phyloP scores from a whole-genome alignment of 2,113 vertebrate genomes.

The Tetraodon nigroviridis region DNA sequence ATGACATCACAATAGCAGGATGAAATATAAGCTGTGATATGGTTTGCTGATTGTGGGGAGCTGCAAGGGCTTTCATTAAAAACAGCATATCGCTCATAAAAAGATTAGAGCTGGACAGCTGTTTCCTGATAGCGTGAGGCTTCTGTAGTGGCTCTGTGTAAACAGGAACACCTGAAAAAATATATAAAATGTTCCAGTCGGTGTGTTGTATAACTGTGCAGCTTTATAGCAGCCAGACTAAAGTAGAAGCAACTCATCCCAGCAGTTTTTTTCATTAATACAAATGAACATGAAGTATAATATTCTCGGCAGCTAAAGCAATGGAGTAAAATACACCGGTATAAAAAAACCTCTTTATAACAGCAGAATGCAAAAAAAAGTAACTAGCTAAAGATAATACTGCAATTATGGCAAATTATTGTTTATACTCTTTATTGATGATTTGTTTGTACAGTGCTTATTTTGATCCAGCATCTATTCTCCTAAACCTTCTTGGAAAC shows the following conservation, averaged over 20 bases:
- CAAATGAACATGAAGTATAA: too few species aligned
- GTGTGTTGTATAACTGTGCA: constrained; percentile 20
- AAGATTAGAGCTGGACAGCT: constrained; percentile 78
- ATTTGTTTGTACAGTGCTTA: too few species aligned
- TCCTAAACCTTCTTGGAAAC: too few species aligned
- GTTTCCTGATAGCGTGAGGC: constrained; percentile 68
- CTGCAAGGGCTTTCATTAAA: constrained; percentile 81
- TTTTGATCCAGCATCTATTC: too few species aligned
- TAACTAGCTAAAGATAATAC: too few species aligned
- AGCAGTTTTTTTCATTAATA: neutral
- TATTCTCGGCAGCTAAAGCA: too few species aligned
- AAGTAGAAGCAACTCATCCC: too few species aligned
- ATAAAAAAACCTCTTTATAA: too few species aligned
- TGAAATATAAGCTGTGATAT: constrained; percentile 81
- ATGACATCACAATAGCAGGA: constrained; percentile 81
- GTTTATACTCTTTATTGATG: too few species aligned
- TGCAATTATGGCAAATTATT: too few species aligned
- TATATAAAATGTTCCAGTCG: constrained; percentile 32
- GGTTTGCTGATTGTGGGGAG: constrained; percentile 74
- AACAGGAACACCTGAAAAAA: constrained; percentile 61
- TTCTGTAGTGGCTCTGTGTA: constrained; percentile 69
- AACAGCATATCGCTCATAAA: constrained; percentile 80
- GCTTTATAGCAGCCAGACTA: neutral
- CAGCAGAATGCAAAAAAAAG: too few species aligned
- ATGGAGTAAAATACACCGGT: too few species aligned